Evolutionary conservation across 1,140 invertebrate genomes (phyloP).

Genomic region (Asbolus verrucosus): DNA sequence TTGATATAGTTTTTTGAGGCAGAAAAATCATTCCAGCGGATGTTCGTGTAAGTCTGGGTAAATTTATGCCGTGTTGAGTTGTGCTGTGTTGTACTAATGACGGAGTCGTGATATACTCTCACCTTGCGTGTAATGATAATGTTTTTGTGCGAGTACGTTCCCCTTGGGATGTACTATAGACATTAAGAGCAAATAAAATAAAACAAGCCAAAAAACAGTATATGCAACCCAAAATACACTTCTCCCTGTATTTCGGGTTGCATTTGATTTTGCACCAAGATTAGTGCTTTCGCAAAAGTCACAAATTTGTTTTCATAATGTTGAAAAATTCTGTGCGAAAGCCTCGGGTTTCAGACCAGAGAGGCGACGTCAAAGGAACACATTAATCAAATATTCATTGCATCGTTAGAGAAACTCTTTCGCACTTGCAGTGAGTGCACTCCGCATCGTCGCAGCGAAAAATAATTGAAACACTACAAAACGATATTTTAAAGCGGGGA

Average conservation of each 20-base stretch:
- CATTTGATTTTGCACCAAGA: too few species aligned
- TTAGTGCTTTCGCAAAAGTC: not conserved
- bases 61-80: slow-evolving; percentile 40
- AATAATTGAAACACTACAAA: slow-evolving; percentile 42
- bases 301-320: slow-evolving; percentile 1
- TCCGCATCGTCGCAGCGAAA: slow-evolving; percentile 8
- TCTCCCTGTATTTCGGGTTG: too few species aligned
- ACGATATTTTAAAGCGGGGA: slow-evolving; percentile 1
- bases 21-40: slow-evolving; percentile 8
- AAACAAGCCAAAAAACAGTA: too few species aligned
- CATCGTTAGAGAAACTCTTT: slow-evolving; percentile 45
- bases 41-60: slow-evolving; percentile 15
- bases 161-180: slow-evolving; percentile 1
- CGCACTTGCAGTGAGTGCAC: slow-evolving; percentile 19
- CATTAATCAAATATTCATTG: slow-evolving; percentile 49
- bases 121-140: slow-evolving; percentile 24
- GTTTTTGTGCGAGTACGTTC: slow-evolving; percentile 28
- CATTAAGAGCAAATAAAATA: too few species aligned
- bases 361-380: slow-evolving; percentile 34
- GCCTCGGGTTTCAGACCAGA: not conserved
- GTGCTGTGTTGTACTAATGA: slow-evolving; percentile 28
- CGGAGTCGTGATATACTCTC: slow-evolving; percentile 41
- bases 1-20: too few species aligned
- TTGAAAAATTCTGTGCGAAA: slow-evolving; percentile 21
- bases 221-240: too few species aligned